Conservation (phyloP, 1,140 invertebrate genomes). For the Ceratina japonica region DNA sequence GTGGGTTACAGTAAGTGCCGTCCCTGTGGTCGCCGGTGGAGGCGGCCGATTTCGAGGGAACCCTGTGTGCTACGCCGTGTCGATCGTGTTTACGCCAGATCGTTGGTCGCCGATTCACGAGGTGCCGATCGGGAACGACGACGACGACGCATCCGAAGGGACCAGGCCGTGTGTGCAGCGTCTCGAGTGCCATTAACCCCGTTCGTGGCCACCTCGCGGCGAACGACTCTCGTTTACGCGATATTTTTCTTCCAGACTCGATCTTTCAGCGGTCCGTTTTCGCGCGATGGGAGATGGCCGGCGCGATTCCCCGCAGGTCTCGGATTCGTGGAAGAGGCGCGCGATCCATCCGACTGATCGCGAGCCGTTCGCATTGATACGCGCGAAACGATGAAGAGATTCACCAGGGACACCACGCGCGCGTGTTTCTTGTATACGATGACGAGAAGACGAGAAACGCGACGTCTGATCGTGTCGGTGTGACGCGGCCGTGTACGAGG, state of each 20-base stretch:
- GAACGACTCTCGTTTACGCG: neutral
- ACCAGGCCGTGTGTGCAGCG: neutral
- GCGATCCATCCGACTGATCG: neutral
- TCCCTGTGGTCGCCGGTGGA: slow-evolving; percentile 24
- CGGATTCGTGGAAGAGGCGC: neutral
- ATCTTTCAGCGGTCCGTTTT: neutral
- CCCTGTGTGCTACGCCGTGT: neutral
- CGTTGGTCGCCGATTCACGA: neutral
- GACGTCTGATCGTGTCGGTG: neutral
- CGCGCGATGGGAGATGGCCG: neutral
- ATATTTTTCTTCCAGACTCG: neutral
- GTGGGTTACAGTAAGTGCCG: slow-evolving; percentile 56
- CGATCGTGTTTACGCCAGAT: neutral
- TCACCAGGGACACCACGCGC: neutral
- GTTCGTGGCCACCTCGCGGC: slow-evolving; percentile 36
- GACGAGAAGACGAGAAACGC: neutral
- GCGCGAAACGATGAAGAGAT: slow-evolving; percentile 25
- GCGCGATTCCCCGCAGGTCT: neutral
- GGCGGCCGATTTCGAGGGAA: neutral
- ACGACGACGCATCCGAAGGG: slow-evolving; percentile 1
- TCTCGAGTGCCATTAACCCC: slow-evolving; percentile 53
- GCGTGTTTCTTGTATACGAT: neutral
- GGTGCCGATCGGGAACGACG: slow-evolving; percentile 6
- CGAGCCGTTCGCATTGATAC: neutral
- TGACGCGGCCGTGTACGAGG: neutral